These are phyloP conservation scores for Linyphia triangularis DNA, from an alignment of 2,888 invertebrate genomes.

Conservation along the genomic window DNA sequence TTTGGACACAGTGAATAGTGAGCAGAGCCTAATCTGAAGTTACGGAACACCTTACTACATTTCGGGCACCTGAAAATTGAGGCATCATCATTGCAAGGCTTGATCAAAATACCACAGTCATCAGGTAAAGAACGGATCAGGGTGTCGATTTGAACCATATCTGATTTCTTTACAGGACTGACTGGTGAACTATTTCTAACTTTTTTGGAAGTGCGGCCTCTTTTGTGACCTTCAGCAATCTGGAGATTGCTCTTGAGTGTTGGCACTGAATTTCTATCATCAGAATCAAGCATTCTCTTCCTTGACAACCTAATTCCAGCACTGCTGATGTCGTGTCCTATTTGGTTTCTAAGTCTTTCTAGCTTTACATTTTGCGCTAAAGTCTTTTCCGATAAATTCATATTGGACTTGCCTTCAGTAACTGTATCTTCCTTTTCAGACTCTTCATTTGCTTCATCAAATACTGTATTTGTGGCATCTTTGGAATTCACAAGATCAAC, in stretches of 20 bases:
- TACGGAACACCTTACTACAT: slow-evolving; percentile 16
- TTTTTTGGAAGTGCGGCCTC: background rate
- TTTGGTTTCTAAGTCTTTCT: background rate
- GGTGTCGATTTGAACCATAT: background rate
- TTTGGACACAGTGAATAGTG: slow-evolving; percentile 19
- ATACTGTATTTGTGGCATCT: no score
- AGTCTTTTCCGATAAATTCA: no score
- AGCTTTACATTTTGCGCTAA: no score
- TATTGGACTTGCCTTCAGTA: no score
- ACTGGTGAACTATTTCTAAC: background rate
- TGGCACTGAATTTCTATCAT: background rate
- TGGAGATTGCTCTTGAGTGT: no score
- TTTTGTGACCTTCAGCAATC: background rate
- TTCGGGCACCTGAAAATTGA: slow-evolving; percentile 18
- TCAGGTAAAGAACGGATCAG: background rate
- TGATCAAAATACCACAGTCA: slow-evolving; percentile 9
- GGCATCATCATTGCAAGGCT: background rate
- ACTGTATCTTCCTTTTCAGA: no score
- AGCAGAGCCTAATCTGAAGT: background rate
- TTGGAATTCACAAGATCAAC: no score
- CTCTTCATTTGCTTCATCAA: no score
- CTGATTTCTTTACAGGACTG: background rate
- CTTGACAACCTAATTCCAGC: background rate
- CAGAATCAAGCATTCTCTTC: background rate
- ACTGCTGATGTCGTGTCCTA: background rate